These are phyloP conservation scores for Athripsodes cinereus DNA, from an alignment of 2,888 invertebrate genomes.

Conservation along the genomic window DNA sequence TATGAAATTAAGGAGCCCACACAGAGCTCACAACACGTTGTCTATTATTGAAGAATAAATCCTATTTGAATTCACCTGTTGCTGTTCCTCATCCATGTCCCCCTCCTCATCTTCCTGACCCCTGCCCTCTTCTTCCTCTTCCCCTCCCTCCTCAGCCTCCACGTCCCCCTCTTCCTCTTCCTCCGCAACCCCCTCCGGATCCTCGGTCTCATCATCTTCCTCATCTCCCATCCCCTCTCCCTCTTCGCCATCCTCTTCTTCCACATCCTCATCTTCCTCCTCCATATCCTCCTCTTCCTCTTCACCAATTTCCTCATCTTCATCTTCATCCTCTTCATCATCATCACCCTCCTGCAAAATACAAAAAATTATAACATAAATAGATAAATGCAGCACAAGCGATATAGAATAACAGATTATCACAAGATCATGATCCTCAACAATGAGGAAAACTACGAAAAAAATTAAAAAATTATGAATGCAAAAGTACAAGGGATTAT, in stretches of 20 bases:
- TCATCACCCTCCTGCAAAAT: slow-evolving; percentile 33
- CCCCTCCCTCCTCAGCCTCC: slow-evolving; percentile 11
- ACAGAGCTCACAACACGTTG: too few species aligned
- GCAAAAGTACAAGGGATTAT: too few species aligned
- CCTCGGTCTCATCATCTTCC: slow-evolving; percentile 27
- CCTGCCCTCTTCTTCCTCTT: slow-evolving; percentile 7
- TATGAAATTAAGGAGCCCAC: too few species aligned
- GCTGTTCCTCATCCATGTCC: not conserved
- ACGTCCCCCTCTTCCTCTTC: slow-evolving; percentile 27
- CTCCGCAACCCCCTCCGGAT: slow-evolving; percentile 30
- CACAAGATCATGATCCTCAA: not conserved
- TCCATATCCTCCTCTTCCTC: slow-evolving; percentile 29
- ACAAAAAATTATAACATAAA: not conserved
- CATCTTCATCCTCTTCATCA: slow-evolving; percentile 38
- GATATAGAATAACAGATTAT: not conserved
- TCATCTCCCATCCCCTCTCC: slow-evolving; percentile 38
- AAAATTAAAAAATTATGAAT: too few species aligned
- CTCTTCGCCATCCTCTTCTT: slow-evolving; percentile 32
- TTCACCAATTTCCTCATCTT: slow-evolving; percentile 27
- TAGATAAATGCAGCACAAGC: not conserved
- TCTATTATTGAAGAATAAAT: too few species aligned
- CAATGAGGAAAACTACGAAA: too few species aligned
- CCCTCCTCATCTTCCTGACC: slow-evolving; percentile 26
- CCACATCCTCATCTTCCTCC: slow-evolving; percentile 24
- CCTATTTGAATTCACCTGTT: too few species aligned